Evolutionary conservation across 2,888 invertebrate genomes (phyloP).

Genomic region (Scaeva pyrastri): DNA sequence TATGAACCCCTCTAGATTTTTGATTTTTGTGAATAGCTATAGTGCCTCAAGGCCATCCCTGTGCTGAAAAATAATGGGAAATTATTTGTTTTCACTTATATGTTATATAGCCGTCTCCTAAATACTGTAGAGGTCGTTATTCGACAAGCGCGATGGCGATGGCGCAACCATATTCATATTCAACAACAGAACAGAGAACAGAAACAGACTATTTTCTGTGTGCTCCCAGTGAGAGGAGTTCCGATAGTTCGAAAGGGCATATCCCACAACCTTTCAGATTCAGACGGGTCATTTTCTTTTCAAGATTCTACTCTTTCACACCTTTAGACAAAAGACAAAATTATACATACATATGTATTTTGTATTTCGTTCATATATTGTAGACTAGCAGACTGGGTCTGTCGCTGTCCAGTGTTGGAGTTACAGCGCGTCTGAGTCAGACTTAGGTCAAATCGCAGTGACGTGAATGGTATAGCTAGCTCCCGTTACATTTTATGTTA

Average conservation of each 20-base stretch:
- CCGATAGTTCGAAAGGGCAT: not conserved
- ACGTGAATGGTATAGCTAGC: constrained; percentile 5
- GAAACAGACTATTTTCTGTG: no score
- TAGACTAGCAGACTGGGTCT: not conserved
- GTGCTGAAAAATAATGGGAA: no score
- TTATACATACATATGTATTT: not conserved
- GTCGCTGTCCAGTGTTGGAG: constrained; percentile 32
- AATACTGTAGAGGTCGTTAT: no score
- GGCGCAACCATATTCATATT: no score
- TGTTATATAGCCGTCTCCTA: no score
- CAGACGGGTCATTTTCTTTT: constrained; percentile 19
- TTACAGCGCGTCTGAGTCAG: constrained; percentile 61
- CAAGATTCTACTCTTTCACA: constrained; percentile 52
- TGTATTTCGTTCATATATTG: constrained; percentile 21
- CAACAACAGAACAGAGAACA: no score
- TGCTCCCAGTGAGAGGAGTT: no score
- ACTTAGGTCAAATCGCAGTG: constrained; percentile 44
- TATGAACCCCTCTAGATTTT: no score
- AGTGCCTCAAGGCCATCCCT: no score
- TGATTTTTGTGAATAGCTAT: no score
- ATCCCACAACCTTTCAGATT: constrained; percentile 2
- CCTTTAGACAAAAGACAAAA: constrained; percentile 9
- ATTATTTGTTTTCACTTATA: no score
- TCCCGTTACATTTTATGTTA: constrained; percentile 6
- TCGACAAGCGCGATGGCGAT: no score